Conservation (phyloP, 37 sponge, comb jelly and placozoan species). For the Haliclona indistincta region DNA sequence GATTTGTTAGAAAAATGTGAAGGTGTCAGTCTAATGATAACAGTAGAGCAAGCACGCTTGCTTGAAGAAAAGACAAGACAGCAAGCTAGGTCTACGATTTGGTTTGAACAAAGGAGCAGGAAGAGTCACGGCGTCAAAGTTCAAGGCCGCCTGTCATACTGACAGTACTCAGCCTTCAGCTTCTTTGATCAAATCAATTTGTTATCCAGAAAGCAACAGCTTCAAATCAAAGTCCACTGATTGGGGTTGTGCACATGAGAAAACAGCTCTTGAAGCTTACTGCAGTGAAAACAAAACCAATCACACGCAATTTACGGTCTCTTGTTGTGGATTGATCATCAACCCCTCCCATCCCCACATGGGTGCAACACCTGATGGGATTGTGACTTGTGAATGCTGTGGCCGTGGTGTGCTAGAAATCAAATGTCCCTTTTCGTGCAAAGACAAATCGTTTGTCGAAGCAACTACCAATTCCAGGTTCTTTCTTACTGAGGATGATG, state of each 20-base stretch:
- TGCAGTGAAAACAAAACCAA: neutral
- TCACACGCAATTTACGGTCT: slow-evolving; percentile 28
- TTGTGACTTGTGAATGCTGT: slow-evolving; percentile 50
- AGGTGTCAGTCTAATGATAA: slow-evolving; percentile 4
- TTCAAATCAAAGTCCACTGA: slow-evolving; percentile 28
- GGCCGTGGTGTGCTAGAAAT: slow-evolving; percentile 58
- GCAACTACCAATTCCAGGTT: slow-evolving; percentile 14
- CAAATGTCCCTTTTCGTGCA: slow-evolving; percentile 49
- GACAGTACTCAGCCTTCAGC: slow-evolving; percentile 34
- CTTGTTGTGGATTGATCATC: slow-evolving; percentile 28
- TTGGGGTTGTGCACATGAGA: slow-evolving; percentile 64
- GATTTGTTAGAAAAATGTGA: slow-evolving; percentile 35
- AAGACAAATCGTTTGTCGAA: slow-evolving; percentile 18
- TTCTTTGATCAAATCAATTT: slow-evolving; percentile 42
- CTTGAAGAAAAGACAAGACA: slow-evolving; percentile 30
- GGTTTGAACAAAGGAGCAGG: slow-evolving; percentile 69
- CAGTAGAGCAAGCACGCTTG: slow-evolving; percentile 12
- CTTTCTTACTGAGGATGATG: slow-evolving; percentile 6
- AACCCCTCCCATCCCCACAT: slow-evolving; percentile 24
- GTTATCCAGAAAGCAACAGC: slow-evolving; percentile 44
- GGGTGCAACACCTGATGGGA: slow-evolving; percentile 60
- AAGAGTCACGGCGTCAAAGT: slow-evolving; percentile 51
- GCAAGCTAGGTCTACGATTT: slow-evolving; percentile 29
- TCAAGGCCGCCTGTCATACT: slow-evolving; percentile 39
- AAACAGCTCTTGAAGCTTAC: slow-evolving; percentile 28